Base-by-base conservation (phyloP, 2,113 vertebrate species). In the Sinocyclocheilus anophthalmus region DNA sequence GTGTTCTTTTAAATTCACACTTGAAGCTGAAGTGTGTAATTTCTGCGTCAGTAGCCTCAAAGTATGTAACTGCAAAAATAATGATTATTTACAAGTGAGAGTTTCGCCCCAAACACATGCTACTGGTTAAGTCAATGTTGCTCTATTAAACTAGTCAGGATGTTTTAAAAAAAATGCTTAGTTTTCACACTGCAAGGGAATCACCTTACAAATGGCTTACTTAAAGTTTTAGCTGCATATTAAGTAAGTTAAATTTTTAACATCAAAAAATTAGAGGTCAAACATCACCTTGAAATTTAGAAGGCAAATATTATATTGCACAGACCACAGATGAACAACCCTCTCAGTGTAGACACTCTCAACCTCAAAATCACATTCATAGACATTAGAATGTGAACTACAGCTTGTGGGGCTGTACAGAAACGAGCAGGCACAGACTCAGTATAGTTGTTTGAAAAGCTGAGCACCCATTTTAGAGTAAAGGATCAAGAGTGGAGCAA, bases 361-460 rank as follows among this genome's bases (percentile, higher is more conserved):
- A 73, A 45, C 70, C 37, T 73, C 70, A 73, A 11, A 73, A n/a
- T 73, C 39, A 73, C 45, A 73, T 73, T 73, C 70, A 45, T 73
- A 45, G 39, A 45, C 20, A 73, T 73, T 45, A 45, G 9, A 73
- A 22, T 73, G 70, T 73, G 70, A 73, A 45, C 70, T 73, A 45
- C 20, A 73, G 39, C 20, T 73, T 45, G 70, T 45, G 70, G 20
- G 10, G 70, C 70, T 73, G 20, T 45, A 45, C 39, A n/a, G 70
- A n/a, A 73, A 45, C 5, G 20, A 73, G 20, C 70, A 45, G 37
- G 10, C 20, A 73, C 37, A n/a, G 70, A 73, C 70, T 73, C 20
- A 73, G 13, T 11, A n/a, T 10, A 39, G 20, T 45, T 73, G 20
- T 73, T 73, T 73, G 70, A n/a, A 73, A 73, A 10, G 70, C 70